Evolutionary conservation across 2,113 vertebrate species (phyloP).

Genomic region (Apteryx mantelli): DNA sequence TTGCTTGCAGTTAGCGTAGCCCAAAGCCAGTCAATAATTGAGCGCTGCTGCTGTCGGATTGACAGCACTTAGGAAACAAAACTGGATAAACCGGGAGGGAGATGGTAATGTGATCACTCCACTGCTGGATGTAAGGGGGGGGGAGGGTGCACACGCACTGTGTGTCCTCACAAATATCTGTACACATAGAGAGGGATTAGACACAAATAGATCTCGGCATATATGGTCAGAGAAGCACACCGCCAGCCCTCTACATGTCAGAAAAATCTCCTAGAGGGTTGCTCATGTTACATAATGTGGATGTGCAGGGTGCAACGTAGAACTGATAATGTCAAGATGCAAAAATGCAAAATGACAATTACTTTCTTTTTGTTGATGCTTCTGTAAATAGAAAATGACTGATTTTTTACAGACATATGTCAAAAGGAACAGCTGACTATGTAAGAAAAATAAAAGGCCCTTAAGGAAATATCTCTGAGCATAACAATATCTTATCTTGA

Average conservation of each 20-base stretch:
- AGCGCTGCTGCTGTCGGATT: not conserved
- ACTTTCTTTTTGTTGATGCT: not conserved
- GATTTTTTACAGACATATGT: not conserved
- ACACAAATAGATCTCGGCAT: fast-evolving
- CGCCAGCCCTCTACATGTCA: fast-evolving
- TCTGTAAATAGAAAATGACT: not conserved
- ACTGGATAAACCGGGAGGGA: not conserved
- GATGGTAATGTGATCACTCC: not conserved
- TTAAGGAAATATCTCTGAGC: not conserved
- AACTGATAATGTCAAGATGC: not conserved
- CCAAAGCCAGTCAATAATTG: not conserved
- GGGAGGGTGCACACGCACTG: fast-evolving
- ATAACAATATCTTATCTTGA: not conserved
- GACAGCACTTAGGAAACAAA: not conserved
- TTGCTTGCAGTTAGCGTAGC: not conserved
- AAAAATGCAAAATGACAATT: not conserved
- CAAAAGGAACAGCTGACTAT: not conserved
- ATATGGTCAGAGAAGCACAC: not conserved
- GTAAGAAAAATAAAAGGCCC: not conserved
- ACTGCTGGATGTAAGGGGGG: not conserved
- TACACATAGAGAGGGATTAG: too few species aligned
- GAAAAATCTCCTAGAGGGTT: not conserved
- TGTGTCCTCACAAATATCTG: not conserved
- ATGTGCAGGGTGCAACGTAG: not conserved
- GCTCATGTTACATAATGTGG: fast-evolving